phyloP scores from a whole-genome alignment of 2,797 vertebrate genomes.

The Champsocephalus gunnari region DNA sequence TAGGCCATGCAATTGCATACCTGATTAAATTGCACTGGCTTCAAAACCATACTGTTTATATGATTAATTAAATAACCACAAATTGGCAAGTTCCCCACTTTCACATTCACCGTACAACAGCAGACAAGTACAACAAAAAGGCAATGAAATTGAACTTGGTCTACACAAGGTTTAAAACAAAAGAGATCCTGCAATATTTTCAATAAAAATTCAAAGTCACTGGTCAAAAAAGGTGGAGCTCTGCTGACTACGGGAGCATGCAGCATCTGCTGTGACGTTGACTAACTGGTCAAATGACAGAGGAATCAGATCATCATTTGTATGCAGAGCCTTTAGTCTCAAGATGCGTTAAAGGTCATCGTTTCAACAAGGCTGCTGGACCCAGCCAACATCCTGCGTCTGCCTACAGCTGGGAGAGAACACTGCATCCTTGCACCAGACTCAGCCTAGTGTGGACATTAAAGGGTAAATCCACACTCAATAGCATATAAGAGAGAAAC shows the following conservation, averaged over 20 bases:
- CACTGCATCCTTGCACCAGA: slow-evolving; percentile 41
- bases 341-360: slow-evolving; percentile 82
- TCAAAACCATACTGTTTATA: slow-evolving; percentile 64
- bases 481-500: slow-evolving; percentile 7
- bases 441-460: slow-evolving; percentile 30
- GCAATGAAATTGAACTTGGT: slow-evolving; percentile 21
- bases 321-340: slow-evolving; percentile 77
- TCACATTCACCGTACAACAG: slow-evolving; percentile 39
- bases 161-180: slow-evolving; percentile 18
- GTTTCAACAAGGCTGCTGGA: slow-evolving; percentile 59
- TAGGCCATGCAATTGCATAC: slow-evolving; percentile 75
- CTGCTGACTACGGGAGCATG: slow-evolving; percentile 2
- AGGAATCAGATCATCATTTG: slow-evolving; percentile 70
- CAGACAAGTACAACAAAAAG: slow-evolving; percentile 16
- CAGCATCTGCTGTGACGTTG: slow-evolving; percentile 15
- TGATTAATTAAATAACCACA: slow-evolving; percentile 65
- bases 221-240: not conserved
- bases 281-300: slow-evolving; percentile 57
- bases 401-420: slow-evolving; percentile 32
- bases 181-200: slow-evolving; percentile 25
- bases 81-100: slow-evolving; percentile 52
- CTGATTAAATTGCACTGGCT: slow-evolving; percentile 67
- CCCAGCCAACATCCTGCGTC: slow-evolving; percentile 37
- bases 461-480: slow-evolving; percentile 22
- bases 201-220: slow-evolving; percentile 23